Evolutionary conservation across 2,888 invertebrate genomes (phyloP), one percentile per base, ranked within the genome.

Genomic region (Molanna angustata): DNA sequence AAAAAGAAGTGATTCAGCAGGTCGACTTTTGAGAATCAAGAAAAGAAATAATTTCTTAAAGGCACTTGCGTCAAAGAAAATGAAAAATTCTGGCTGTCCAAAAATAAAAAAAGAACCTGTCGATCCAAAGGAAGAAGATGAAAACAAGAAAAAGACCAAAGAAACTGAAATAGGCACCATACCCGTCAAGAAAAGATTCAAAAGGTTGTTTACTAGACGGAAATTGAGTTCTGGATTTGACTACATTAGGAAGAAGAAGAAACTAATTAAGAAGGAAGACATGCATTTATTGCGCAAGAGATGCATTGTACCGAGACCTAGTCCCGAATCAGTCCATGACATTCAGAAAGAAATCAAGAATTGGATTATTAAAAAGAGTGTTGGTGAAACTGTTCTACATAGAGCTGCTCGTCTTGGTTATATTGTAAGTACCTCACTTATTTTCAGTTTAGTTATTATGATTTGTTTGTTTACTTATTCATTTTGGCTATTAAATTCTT

Each of bases 301-400:
- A 56, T 71, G 75, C 16, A 67, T 72, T 1, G 50, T 69, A 27
- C 57, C 69, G 14, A 72, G 75, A 61, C 80, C 83, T 14, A 83
- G 74, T 62, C 83, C 84, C 0, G 84, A 84, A 65, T 83, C 83
- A 19, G 82, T 83, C 9, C 82, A 86, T 62, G 92, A 92, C 67
- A 88, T 93, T 48, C 86, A 86, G 60, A 85, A 85, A 62, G 92
- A 93, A 71, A 88, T 93, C 56, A 89, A 91, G 67, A 83, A 88
- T 60, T 92, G 94, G 90, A 92, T 94, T 57, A 84, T 95, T 48
- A 95, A 94, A 70, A 95, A 95, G 69, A 92, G 94, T 45, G 85
- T 94, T 27, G 96, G 96, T 4, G 95, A 96, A 71, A 95, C 94
- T 1, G 84, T 91, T 63, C 79, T 96, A 45, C 96, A 96, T 68